Base-by-base conservation (phyloP, 35 echinoderm and acorn worm genomes). In the Eucidaris tribuloides region DNA sequence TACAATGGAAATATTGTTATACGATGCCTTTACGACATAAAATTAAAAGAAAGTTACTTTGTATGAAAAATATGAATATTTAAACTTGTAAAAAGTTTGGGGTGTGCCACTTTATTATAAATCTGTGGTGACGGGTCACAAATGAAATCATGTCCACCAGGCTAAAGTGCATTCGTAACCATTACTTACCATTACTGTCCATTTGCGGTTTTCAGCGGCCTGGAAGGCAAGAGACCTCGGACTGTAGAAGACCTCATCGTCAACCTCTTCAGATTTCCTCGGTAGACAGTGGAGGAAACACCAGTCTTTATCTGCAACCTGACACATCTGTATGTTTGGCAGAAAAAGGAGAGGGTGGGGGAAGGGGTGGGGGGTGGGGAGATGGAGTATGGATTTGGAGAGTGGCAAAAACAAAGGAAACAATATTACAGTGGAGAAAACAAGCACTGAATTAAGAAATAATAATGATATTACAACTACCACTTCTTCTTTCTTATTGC, bases 281-380 rank as follows among this genome's bases (percentile, higher is more conserved):
- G 96, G 96, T 19, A 99, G 79, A 62, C 96, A 99, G 52, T 99
- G 96, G 18, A 99, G 83, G 82, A 99, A 99, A 41, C 86, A 90
- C 96, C 96, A 99, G 79, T 99, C 87, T 34, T 88, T 80, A 34
- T 45, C 57, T 2, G 91, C 91, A n/a, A 99, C 87, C 3, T 36
- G 56, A 33, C 82, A 56, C 87, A 93, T 90, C 96, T 99, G 41
- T 2, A 22, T 50, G 7, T 32, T 19, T 1, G 34, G 42, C 7
- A 54, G 33, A 30, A 62, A 44, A 39, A 74, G n/a, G n/a, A n/a
- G n/a, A n/a, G n/a, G n/a, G n/a, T n/a, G n/a, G n/a, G n/a, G n/a
- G n/a, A n/a, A n/a, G n/a, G n/a, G n/a, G n/a, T n/a, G n/a, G n/a
- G n/a, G n/a, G n/a, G n/a, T n/a, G n/a, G n/a, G n/a, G n/a, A n/a